phyloP scores from a whole-genome alignment of 2,888 invertebrate species.

The Nomada fabriciana region DNA sequence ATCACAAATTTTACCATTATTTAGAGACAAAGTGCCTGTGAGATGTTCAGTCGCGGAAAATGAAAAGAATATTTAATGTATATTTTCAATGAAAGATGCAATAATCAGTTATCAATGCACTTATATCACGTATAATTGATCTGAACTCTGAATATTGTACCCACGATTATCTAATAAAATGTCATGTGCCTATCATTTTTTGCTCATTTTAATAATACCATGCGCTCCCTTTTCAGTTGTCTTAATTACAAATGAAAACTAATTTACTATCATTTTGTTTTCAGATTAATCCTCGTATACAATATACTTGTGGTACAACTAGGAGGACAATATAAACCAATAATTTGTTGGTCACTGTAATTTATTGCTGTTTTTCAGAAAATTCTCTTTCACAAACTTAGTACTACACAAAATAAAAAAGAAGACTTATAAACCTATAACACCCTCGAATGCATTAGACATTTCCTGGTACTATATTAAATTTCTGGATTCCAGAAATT shows the following conservation, averaged over 20 bases:
- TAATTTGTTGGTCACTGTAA: constrained; percentile 39
- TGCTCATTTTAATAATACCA: constrained; percentile 27
- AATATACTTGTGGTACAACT: constrained; percentile 40
- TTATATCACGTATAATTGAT: constrained; percentile 74
- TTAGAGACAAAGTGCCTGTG: constrained; percentile 82
- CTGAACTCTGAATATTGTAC: constrained; percentile 76
- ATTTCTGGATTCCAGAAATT: constrained; percentile 7
- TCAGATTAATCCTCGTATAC: constrained; percentile 49
- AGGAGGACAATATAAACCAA: constrained; percentile 44
- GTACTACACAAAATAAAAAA: constrained; percentile 51
- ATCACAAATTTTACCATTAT: constrained; percentile 73
- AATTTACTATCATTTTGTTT: constrained; percentile 46
- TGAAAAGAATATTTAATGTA: constrained; percentile 68
- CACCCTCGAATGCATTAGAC: constrained; percentile 10
- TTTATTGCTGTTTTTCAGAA: constrained; percentile 60
- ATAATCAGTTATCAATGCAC: constrained; percentile 75
- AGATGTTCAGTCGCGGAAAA: constrained; percentile 75
- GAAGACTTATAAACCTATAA: constrained; percentile 38
- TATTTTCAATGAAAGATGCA: constrained; percentile 80
- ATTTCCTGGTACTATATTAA: constrained; percentile 10
- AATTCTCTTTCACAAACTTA: constrained; percentile 38
- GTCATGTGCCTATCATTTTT: constrained; percentile 77
- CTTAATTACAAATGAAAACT: not conserved
- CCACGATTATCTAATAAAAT: constrained; percentile 79
- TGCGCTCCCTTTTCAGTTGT: not conserved